These are phyloP conservation scores for Cottoperca gobio DNA, from an alignment of 2,797 vertebrate genomes.

Conservation along the genomic window DNA sequence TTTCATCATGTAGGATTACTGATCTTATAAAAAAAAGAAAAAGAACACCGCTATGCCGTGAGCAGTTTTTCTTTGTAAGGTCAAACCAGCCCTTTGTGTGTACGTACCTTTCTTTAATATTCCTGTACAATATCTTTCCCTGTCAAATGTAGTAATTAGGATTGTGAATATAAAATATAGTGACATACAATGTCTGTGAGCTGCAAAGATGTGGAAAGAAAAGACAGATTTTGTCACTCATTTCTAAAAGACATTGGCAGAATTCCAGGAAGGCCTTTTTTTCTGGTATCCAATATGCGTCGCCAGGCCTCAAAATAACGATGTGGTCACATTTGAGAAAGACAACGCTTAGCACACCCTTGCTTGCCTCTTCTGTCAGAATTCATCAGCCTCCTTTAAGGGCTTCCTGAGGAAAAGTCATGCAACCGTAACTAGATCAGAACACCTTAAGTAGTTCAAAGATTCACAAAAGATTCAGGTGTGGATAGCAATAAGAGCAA, in stretches of 20 bases:
- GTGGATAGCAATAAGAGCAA: constrained; percentile 70
- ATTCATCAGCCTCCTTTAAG: constrained; percentile 47
- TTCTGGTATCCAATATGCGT: not conserved
- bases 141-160: not conserved
- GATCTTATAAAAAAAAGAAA: not conserved
- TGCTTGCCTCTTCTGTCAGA: constrained; percentile 32
- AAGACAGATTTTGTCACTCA: constrained; percentile 2
- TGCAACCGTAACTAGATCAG: constrained; percentile 22
- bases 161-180: not conserved
- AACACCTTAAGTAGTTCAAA: constrained; percentile 67
- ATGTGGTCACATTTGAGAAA: constrained; percentile 18
- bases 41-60: not conserved
- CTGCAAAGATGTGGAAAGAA: not conserved
- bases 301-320: constrained; percentile 11
- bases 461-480: constrained; percentile 64
- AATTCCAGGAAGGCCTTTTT: constrained; percentile 4
- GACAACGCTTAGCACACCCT: constrained; percentile 30
- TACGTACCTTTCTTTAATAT: not conserved
- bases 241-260: constrained; percentile 17
- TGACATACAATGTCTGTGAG: not conserved
- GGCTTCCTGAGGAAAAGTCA: constrained; percentile 22
- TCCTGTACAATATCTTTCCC: not conserved
- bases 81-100: not conserved
- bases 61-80: not conserved
- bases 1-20: constrained; percentile 24